Percentiles rank a stretch among this genome's conserved stretches.
These are phyloP conservation scores for Troides oblongomaculatus DNA, from an alignment of 2,888 invertebrate species.

Conservation along the genomic window DNA sequence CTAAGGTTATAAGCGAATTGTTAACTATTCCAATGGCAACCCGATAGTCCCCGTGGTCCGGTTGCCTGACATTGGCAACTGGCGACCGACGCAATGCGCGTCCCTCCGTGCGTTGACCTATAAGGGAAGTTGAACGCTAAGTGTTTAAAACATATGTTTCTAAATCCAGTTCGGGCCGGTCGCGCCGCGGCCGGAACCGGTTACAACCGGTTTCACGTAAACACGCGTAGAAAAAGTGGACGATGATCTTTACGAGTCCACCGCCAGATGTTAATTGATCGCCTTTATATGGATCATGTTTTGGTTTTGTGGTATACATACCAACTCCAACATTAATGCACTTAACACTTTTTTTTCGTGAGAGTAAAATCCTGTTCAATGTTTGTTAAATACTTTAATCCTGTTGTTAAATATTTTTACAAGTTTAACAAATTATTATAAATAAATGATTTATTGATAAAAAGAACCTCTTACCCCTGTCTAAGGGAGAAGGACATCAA, in stretches of 20 bases:
- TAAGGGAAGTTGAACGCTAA: conserved; percentile 13
- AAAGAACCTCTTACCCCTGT: too few species aligned
- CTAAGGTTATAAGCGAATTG: too few species aligned
- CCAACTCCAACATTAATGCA: not conserved
- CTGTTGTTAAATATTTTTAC: too few species aligned
- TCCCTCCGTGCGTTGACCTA: conserved; percentile 25
- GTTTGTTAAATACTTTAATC: not conserved
- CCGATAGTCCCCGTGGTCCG: not conserved
- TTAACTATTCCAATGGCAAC: too few species aligned
- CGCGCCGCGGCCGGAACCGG: conserved; percentile 31
- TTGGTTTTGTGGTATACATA: not conserved
- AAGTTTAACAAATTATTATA: too few species aligned
- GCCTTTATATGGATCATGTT: not conserved
- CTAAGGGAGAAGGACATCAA: too few species aligned
- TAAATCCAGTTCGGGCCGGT: conserved; percentile 29
- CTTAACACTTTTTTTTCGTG: not conserved
- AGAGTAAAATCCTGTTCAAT: not conserved
- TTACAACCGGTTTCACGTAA: conserved; percentile 30
- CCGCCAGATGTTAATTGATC: conserved; percentile 2
- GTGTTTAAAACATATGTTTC: conserved; percentile 28
- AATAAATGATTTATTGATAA: too few species aligned
- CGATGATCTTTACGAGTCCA: not conserved
- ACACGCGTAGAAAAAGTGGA: conserved; percentile 27
- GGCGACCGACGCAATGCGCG: not conserved
- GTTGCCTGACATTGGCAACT: conserved; percentile 4